Conservation (phyloP, 2,113 vertebrate species). For the Brachirus orientalis region DNA sequence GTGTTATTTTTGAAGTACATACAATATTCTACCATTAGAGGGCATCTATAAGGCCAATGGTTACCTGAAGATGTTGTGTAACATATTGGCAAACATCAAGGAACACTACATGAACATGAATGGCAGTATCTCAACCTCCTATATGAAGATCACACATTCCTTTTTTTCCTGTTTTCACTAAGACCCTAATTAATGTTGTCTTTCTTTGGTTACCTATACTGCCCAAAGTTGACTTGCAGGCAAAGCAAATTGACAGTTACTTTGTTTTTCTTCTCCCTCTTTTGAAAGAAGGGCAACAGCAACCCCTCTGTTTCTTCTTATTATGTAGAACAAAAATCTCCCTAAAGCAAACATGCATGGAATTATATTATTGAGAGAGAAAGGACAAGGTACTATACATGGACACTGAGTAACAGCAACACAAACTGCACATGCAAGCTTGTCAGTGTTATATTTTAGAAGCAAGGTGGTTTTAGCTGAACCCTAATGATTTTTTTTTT, state of each 20-base stretch:
- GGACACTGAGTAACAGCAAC: slow-evolving; percentile 78
- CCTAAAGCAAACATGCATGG: slow-evolving; percentile 77
- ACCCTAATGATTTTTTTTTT: slow-evolving; percentile 24
- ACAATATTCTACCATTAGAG: slow-evolving; percentile 86
- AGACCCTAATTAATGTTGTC: slow-evolving; percentile 70
- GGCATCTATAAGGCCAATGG: slow-evolving; percentile 95
- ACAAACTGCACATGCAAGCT: slow-evolving; percentile 83
- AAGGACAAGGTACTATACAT: slow-evolving; percentile 65
- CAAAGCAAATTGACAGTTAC: slow-evolving; percentile 62
- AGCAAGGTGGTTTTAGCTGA: slow-evolving; percentile 47
- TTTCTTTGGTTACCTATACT: slow-evolving; percentile 85
- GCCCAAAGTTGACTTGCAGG: slow-evolving; percentile 81
- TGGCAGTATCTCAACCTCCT: slow-evolving; percentile 85
- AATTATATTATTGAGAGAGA: slow-evolving; percentile 49
- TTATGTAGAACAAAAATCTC: slow-evolving; percentile 63
- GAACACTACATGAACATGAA: slow-evolving; percentile 83
- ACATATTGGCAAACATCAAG: slow-evolving; percentile 85
- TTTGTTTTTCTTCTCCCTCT: slow-evolving; percentile 32
- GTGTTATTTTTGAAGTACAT: slow-evolving; percentile 79
- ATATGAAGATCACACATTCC: slow-evolving; percentile 65
- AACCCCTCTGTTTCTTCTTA: slow-evolving; percentile 50
- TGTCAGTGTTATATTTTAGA: slow-evolving; percentile 55
- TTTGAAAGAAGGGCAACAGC: slow-evolving; percentile 52
- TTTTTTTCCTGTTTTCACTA: slow-evolving; percentile 62
- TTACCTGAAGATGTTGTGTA: slow-evolving; percentile 93